Evolutionary conservation across 1,140 invertebrate species (phyloP), one percentile per base, ranked within the genome.

Genomic region (Proctacanthus coquilletti): DNA sequence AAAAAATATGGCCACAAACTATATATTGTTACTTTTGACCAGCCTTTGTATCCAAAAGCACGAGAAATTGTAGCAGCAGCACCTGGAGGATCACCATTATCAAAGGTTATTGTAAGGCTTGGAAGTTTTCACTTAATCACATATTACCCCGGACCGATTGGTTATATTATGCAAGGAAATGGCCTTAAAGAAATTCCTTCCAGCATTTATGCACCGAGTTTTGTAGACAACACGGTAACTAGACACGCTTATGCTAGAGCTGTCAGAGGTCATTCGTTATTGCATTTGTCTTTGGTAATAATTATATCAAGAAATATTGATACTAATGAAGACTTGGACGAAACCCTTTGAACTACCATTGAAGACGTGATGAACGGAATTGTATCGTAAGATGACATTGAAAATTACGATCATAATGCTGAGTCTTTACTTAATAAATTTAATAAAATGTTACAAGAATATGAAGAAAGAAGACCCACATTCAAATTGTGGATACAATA

Each of bases 31-130:
- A 62, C 54, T 46, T 56, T 58, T 40, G 56, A 60, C 37, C 54
- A 58, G 40, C 53, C 51, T 20, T 45, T 62, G 6, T 65, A 62
- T 46, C 43, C 43, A 9, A 65, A 65, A 60, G 61, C 61, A 32
- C 51, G 52, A 36, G 56, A 62, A 53, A 63, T 64, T 21, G 44
- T 62, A 45, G 10, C 34, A 20, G 49, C 56, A 11, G 45, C 49
- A 39, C 43, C 45, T 47, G 41, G 38, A 10, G 45, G 45, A 17
- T 49, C 48, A 36, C 45, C 52, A 38, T 29, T 55, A 49, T 52
- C 45, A 18, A 52, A 51, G 20, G 50, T 55, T 17, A 41, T 57
- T 18, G 27, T 56, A 15, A 51, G 49, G 46, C 51, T 61, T 25
- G 52, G 51, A 49, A 51, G 55, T 40, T 57, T 62, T 48, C 55